Conservation (phyloP, 2,797 vertebrate genomes). For the Tauraco hartlaubi region DNA sequence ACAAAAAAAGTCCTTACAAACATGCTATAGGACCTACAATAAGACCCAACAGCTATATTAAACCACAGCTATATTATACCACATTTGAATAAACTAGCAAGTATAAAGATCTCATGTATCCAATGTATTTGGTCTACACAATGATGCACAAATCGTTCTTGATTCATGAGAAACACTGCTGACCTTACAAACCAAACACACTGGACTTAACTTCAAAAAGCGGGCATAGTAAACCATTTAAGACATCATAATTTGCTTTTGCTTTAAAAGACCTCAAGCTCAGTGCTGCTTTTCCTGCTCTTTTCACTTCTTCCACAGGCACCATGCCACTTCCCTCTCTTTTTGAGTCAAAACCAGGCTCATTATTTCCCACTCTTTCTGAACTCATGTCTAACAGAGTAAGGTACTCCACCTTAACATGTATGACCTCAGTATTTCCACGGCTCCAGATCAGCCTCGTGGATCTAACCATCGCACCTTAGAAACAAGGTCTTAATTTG, state of each 20-base stretch:
- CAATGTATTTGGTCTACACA: not conserved
- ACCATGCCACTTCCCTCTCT: not conserved
- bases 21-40: not conserved
- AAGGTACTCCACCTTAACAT: not conserved
- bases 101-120: not conserved
- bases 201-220: not conserved
- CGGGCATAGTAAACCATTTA: not conserved
- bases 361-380: not conserved
- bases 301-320: not conserved
- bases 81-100: not conserved
- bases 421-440: not conserved
- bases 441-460: not conserved
- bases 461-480: not conserved
- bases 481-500: not conserved
- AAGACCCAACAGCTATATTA: not conserved
- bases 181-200: not conserved
- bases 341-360: not conserved
- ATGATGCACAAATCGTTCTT: not conserved
- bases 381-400: rapidly evolving
- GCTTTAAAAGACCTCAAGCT: not conserved
- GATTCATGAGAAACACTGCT: not conserved
- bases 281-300: not conserved
- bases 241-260: not conserved
- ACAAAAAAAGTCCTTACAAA: not conserved
- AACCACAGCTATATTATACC: not conserved